Conservation (phyloP, 2,113 vertebrate species). For the Stegostoma tigrinum region DNA sequence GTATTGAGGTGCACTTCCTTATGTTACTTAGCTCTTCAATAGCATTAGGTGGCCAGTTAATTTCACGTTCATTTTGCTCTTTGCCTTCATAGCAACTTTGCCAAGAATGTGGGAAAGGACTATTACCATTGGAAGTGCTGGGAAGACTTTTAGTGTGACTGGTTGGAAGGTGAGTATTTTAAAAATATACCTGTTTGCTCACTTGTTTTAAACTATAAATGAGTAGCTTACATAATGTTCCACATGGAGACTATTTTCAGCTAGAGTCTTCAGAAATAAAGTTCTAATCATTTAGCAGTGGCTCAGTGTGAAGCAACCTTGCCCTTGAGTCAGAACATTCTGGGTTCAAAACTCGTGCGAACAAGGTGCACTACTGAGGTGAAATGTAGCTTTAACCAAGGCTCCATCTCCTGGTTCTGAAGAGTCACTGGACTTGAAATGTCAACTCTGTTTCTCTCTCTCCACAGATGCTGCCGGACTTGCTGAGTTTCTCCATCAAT, state of each 20-base stretch:
- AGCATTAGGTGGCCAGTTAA: background rate
- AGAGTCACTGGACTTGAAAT: no score
- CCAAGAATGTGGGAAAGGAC: conserved; percentile 98
- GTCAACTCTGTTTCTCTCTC: no score
- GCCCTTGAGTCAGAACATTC: background rate
- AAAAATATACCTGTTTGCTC: background rate
- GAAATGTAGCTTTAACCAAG: background rate
- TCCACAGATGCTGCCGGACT: no score
- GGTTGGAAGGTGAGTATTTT: conserved; percentile 82
- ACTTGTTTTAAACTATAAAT: background rate
- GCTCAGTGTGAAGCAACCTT: background rate
- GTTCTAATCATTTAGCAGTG: background rate
- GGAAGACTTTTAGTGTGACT: conserved; percentile 90
- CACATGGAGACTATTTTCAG: background rate
- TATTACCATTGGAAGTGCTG: conserved; percentile 83
- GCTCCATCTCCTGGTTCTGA: background rate
- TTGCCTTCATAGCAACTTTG: conserved; percentile 64
- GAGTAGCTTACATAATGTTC: background rate
- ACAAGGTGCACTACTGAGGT: background rate
- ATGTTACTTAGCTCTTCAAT: background rate
- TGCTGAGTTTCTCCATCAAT: no score
- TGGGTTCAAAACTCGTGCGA: background rate
- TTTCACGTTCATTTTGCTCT: no score
- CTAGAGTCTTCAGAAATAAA: background rate
- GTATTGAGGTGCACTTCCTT: background rate